A percentile compares a stretch with the other conserved stretches of the same genome.
Evolutionary conservation across 2,797 vertebrate species (phyloP).

Genomic region (Eospalax fontanierii): DNA sequence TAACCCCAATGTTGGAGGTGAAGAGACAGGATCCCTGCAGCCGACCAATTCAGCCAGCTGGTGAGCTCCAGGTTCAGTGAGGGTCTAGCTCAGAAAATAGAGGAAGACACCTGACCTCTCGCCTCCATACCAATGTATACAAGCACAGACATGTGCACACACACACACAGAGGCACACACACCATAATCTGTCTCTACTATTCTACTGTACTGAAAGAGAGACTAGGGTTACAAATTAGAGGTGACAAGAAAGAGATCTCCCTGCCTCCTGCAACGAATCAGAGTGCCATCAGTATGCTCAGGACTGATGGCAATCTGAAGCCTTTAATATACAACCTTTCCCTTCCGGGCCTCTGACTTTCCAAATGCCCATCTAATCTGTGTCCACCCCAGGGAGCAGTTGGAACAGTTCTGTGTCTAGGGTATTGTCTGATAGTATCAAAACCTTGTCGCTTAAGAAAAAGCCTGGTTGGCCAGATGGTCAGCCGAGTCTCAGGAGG

Average conservation of each 20-base stretch:
- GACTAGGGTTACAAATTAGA: not conserved
- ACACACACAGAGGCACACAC: not conserved
- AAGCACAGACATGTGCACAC: not conserved
- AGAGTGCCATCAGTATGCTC: not conserved
- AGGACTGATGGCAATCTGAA: not conserved
- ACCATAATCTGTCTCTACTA: not conserved
- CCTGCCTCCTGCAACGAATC: not conserved
- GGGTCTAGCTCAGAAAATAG: not conserved
- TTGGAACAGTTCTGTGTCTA: not conserved
- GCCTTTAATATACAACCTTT: slow-evolving; percentile 15
- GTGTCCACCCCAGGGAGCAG: slow-evolving; percentile 53
- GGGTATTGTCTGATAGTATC: slow-evolving; percentile 29
- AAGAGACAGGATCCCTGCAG: not conserved
- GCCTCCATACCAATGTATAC: not conserved
- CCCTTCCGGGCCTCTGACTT: slow-evolving; percentile 14
- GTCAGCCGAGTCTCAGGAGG: slow-evolving; percentile 59
- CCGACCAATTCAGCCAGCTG: not conserved
- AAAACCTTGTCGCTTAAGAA: slow-evolving; percentile 43
- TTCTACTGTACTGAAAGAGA: not conserved
- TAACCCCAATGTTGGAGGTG: not conserved
- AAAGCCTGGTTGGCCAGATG: slow-evolving; percentile 50
- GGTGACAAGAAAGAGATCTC: not conserved
- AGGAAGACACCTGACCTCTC: not conserved
- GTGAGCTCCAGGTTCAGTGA: not conserved
- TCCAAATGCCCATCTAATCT: slow-evolving; percentile 68